A percentile compares a stretch with the other conserved stretches of the same genome.
These are phyloP conservation scores for Prunella fulvescens DNA, from an alignment of 2,113 vertebrate genomes.

Conservation along the genomic window DNA sequence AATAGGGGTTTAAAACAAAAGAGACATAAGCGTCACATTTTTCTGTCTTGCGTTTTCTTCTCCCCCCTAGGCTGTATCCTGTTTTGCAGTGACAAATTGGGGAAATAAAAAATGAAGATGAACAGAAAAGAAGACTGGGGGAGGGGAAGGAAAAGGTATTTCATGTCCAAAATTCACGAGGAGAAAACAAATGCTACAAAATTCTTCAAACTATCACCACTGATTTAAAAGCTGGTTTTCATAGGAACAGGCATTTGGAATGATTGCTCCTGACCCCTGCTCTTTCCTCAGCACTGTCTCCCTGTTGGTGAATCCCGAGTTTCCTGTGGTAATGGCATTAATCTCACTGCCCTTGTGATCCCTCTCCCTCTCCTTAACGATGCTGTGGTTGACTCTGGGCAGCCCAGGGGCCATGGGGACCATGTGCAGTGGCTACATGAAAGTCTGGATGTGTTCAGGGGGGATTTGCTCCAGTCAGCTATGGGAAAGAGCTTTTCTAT, in stretches of 20 bases:
- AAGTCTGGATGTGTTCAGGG: not conserved
- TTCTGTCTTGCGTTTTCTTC: not conserved
- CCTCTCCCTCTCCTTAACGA: not conserved
- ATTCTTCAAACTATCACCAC: not conserved
- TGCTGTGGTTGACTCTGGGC: not conserved
- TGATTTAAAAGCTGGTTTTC: not conserved
- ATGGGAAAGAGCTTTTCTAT: slow-evolving; percentile 23
- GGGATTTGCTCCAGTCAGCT: not conserved
- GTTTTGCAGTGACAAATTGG: not conserved
- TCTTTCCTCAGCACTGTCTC: not conserved
- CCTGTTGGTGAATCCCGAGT: not conserved
- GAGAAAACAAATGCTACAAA: not conserved
- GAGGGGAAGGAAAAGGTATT: not conserved
- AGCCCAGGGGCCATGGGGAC: not conserved
- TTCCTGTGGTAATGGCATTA: not conserved
- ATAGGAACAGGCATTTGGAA: not conserved
- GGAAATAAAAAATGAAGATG: not conserved
- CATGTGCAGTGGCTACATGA: not conserved
- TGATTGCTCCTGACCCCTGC: not conserved
- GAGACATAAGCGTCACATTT: not conserved
- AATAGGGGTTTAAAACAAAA: not conserved
- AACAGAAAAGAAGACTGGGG: not conserved
- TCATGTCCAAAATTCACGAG: not conserved
- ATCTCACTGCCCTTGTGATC: not conserved
- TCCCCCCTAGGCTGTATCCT: not conserved